Evolutionary conservation across 2,888 invertebrate genomes (phyloP), one percentile per base, ranked within the genome.

Genomic region (Dorcus hopei): DNA sequence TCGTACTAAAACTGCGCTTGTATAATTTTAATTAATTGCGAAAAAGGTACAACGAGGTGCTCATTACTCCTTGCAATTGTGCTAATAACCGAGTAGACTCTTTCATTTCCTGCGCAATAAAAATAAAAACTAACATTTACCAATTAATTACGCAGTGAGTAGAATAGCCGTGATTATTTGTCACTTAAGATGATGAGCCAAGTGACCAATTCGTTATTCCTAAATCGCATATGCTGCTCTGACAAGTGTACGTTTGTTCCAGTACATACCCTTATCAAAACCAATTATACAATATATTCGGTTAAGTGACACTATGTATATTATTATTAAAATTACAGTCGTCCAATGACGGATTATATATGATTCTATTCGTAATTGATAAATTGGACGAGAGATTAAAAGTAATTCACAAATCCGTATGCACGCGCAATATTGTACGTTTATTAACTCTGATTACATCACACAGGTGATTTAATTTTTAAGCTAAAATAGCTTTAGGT

Each of bases 251-350:
- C 43, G 49, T 19, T 58, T 70, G 73, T 56, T 33, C 71, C 51
- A 67, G 70, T 72, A 69, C 62, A 69, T 76, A 76, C 77, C 77
- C 77, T 77, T 77, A 78, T 78, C 77, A 77, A 74, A 77, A 76
- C 76, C 77, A 78, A 78, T 78, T 78, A 78, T 76, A 77, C 76
- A 76, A 76, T 78, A 72, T 75, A 77, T 72, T 74, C 72, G 66
- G 73, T 77, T 76, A 77, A 76, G 76, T 76, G 76, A 76, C 75
- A 74, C 75, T 73, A 71, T 73, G 72, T 72, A 69, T 74, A 65
- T 66, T 64, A 60, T 60, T 68, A 77, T 76, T 75, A 75, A 76
- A 75, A 76, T 76, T 76, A 75, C 75, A 72, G 73, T 71, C 72
- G 73, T 66, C 72, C 74, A 72, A 71, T 74, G 73, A 72, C 72